Evolutionary conservation across 2,113 vertebrate genomes (phyloP), one percentile per base, ranked within the genome.

Genomic region (Menura novaehollandiae): DNA sequence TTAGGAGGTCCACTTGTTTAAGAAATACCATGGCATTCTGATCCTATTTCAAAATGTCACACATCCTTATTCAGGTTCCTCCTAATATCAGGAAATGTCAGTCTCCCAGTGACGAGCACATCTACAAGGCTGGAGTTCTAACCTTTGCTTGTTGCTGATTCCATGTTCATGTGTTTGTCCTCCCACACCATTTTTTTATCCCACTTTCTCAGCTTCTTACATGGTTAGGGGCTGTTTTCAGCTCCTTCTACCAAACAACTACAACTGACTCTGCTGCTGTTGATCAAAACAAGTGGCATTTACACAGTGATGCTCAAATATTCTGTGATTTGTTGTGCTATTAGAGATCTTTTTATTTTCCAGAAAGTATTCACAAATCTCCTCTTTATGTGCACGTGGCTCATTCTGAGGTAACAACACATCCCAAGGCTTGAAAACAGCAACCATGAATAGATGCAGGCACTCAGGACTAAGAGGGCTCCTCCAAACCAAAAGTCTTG

Each of bases 251-350:
- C 55, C 21, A 64, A 69, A 30, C 44, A 62, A 27, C 44, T 22
- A 13, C 82, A 72, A 23, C 9, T 24, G 56, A 18, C 30, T 81
- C 18, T n/a, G 58, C 68, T 80, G 35, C 0, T 71, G 62, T 35
- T 88, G 91, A 81, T 95, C 75, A 84, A 64, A 96, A 87, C 47
- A 85, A 92, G 68, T 33, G 35, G 37, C 79, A 52, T 90, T 95
- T 55, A 47, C 82, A 85, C 56, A 62, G 81, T 3, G 7, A 75
- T 0, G 12, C 46, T 86, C 79, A 32, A 73, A 69, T 20, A 26
- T 58, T 53, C 73, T 28, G 43, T 71, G 75, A 91, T 79, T 95
- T 91, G 92, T 76, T 58, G 47, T 41, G 28, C 44, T 58, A 52
- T 83, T 78, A 72, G 39, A 74, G 59, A 23, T 17, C 10, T 89